These are phyloP conservation scores for Oxyura jamaicensis DNA, from an alignment of 2,113 vertebrate species.

Conservation along the genomic window DNA sequence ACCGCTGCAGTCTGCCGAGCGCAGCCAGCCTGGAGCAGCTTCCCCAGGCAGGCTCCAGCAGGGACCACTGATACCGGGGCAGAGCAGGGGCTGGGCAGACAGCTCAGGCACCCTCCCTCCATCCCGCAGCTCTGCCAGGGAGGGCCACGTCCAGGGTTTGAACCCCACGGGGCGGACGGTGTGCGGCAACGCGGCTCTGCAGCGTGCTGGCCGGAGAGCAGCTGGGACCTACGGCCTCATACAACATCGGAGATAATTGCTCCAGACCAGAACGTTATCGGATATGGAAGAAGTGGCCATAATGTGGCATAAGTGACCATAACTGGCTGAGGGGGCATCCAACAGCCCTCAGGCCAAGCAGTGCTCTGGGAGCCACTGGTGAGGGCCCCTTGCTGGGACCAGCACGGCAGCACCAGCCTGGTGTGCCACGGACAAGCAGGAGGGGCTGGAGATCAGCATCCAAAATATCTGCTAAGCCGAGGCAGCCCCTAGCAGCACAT, in stretches of 20 bases:
- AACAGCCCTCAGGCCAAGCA: accelerated
- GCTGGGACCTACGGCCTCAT: background rate
- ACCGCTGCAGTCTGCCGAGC: background rate
- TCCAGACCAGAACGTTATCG: background rate
- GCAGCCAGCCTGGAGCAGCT: background rate
- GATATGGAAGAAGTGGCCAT: accelerated
- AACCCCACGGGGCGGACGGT: accelerated
- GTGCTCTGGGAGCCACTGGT: background rate
- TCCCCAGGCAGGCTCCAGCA: accelerated
- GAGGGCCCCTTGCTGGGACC: accelerated
- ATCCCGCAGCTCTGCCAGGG: accelerated
- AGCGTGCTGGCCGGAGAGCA: too few relatives aligned
- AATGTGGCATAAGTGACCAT: accelerated
- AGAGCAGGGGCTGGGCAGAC: background rate
- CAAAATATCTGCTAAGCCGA: accelerated
- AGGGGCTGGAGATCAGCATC: background rate
- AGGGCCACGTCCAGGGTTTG: background rate
- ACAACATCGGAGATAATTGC: accelerated
- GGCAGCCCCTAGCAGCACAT: background rate
- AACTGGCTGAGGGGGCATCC: background rate
- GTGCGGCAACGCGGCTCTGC: background rate
- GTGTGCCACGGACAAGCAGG: accelerated
- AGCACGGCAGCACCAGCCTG: accelerated
- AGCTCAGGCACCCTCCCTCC: background rate
- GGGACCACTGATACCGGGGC: background rate